A percentile compares a stretch with the other conserved stretches of the same genome.
Evolutionary conservation across 2,888 invertebrate species (phyloP).

Genomic region (Fissipunctia ypsillon): DNA sequence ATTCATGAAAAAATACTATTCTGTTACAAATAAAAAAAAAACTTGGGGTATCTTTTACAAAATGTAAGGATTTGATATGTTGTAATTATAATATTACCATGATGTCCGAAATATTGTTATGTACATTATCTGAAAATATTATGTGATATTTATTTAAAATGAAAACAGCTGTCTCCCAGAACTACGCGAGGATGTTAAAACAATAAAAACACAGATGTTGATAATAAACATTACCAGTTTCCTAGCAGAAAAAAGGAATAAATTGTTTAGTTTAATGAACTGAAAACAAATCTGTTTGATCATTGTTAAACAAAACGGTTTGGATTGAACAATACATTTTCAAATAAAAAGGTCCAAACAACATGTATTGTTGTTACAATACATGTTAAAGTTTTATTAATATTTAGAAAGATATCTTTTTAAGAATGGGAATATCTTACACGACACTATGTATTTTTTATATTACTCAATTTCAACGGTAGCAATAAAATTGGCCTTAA

Average conservation of each 20-base stretch:
- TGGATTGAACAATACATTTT: not conserved
- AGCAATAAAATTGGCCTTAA: constrained; percentile 1
- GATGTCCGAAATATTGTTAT: constrained; percentile 60
- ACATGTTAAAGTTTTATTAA: not conserved
- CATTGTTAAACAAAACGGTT: not conserved
- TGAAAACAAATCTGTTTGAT: not conserved
- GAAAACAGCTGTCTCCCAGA: constrained; percentile 7
- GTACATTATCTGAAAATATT: constrained; percentile 40
- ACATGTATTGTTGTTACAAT: not conserved
- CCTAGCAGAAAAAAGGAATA: not conserved
- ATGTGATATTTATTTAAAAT: constrained; percentile 9
- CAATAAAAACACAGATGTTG: not conserved
- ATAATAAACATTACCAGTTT: not conserved
- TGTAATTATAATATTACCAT: constrained; percentile 62
- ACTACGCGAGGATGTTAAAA: constrained; percentile 16
- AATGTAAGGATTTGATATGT: constrained; percentile 65
- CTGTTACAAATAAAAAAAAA: constrained; percentile 54
- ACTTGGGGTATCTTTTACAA: constrained; percentile 41
- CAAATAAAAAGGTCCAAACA: not conserved
- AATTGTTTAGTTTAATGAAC: not conserved
- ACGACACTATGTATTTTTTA: not conserved
- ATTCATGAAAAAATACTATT: constrained; percentile 41
- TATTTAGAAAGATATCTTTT: constrained; percentile 7
- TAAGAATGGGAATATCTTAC: not conserved
- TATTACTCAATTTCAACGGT: constrained; percentile 18